Evolutionary conservation across 2,888 invertebrate genomes (phyloP), one percentile per base, ranked within the genome.

Genomic region (Cartodere bifasciata): DNA sequence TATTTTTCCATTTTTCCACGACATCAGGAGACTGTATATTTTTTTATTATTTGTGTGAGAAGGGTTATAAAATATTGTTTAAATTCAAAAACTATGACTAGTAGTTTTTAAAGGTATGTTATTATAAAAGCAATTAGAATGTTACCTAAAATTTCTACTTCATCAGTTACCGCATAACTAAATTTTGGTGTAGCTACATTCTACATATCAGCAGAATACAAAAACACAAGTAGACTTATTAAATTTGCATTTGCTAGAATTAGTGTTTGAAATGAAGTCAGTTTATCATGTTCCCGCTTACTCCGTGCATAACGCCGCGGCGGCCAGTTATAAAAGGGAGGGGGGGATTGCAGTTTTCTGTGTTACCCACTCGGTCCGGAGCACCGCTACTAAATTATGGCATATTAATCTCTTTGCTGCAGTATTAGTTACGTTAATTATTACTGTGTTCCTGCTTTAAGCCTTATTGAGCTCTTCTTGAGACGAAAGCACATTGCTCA

Each of bases 401-500:
- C 59, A 59, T 59, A 60, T 60, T 60, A 60, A 60, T 60, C 60
- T 59, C 56, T 52, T 51, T 48, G 55, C 58, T 57, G 58, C 58
- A 58, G 58, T 58, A 58, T 60, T 58, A 59, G 59, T 57, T 58
- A 58, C 58, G 56, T 59, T 60, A 59, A 60, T 60, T 58, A 56
- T 56, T n/a, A n/a, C n/a, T n/a, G n/a, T n/a, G n/a, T n/a, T n/a
- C n/a, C n/a, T n/a, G n/a, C n/a, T n/a, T n/a, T n/a, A n/a, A n/a
- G n/a, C n/a, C n/a, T n/a, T n/a, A n/a, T n/a, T n/a, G n/a, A n/a
- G n/a, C n/a, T n/a, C n/a, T n/a, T n/a, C n/a, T n/a, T n/a, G n/a
- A n/a, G n/a, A n/a, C n/a, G n/a, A n/a, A n/a, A n/a, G n/a, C n/a
- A n/a, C n/a, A n/a, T n/a, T n/a, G n/a, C n/a, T 17, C 20, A 17